Conservation (phyloP, 2,797 vertebrate species). For the Onychomys torridus region DNA sequence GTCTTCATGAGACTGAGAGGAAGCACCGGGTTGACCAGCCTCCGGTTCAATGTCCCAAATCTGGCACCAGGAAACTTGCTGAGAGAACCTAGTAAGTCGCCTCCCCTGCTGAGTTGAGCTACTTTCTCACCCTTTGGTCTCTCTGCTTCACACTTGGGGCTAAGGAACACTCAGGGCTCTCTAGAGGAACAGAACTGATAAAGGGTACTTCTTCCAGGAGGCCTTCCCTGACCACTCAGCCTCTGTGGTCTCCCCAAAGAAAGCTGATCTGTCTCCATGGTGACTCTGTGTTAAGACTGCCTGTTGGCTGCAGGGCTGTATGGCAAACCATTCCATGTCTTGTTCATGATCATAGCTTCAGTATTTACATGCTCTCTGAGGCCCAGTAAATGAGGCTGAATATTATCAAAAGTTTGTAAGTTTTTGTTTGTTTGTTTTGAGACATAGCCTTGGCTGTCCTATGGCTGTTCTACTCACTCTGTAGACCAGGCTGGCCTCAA, state of each 20-base stretch:
- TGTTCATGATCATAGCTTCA: background rate
- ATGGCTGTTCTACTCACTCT: background rate
- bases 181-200: background rate
- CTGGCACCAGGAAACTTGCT: background rate
- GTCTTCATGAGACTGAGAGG: background rate
- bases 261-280: background rate
- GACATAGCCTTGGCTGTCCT: background rate
- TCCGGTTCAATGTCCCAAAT: background rate
- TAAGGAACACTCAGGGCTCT: background rate
- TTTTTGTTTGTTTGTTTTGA: background rate
- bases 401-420: background rate
- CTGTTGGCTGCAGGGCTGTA: background rate
- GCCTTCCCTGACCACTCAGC: background rate
- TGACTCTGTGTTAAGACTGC: background rate
- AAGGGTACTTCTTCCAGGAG: background rate
- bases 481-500: background rate
- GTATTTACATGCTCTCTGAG: background rate
- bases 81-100: background rate
- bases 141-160: background rate
- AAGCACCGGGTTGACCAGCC: background rate
- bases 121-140: background rate
- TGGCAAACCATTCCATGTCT: background rate
- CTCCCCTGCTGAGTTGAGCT: background rate
- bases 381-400: background rate
- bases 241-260: background rate